Evolutionary conservation across 30 jellyfish, hydroid and myxozoan species (phyloP).

Genomic region (Hydractinia echinata): DNA sequence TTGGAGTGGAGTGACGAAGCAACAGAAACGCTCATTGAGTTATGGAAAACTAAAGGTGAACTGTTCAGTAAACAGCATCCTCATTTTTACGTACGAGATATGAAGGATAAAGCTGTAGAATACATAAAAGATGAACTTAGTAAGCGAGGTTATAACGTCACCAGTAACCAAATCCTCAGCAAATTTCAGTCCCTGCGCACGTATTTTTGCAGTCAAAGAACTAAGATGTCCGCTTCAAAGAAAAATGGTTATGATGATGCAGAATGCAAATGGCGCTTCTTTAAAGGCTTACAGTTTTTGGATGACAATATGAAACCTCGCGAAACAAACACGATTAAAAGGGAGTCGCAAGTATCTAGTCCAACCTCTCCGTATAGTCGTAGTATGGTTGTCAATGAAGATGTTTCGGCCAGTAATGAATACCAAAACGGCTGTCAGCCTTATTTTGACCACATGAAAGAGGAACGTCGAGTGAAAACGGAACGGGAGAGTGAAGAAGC

Average conservation of each 20-base stretch:
- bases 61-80: slow-evolving; percentile 35
- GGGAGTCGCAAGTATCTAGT: slow-evolving; percentile 17
- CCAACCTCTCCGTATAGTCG: slow-evolving; percentile 2
- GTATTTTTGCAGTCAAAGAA: slow-evolving; percentile 35
- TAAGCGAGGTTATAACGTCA: slow-evolving; percentile 22
- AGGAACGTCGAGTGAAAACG: neutral
- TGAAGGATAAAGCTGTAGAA: slow-evolving; percentile 42
- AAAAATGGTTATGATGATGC: slow-evolving; percentile 23
- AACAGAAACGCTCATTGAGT: slow-evolving; percentile 35
- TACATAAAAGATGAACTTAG: neutral
- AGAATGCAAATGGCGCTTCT: slow-evolving; percentile 38
- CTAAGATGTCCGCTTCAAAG: slow-evolving; percentile 11
- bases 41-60: slow-evolving; percentile 45
- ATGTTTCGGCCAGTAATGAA: neutral
- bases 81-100: slow-evolving; percentile 22
- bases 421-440: neutral
- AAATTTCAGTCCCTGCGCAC: slow-evolving; percentile 37
- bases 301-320: slow-evolving; percentile 35
- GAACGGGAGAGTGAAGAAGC: neutral
- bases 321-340: neutral
- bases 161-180: slow-evolving; percentile 12
- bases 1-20: slow-evolving; percentile 54
- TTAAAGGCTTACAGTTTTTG: slow-evolving; percentile 32
- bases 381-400: slow-evolving; percentile 24
- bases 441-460: neutral